Base-by-base conservation (phyloP, 2,797 vertebrate species). In the Anguilla marmorata region DNA sequence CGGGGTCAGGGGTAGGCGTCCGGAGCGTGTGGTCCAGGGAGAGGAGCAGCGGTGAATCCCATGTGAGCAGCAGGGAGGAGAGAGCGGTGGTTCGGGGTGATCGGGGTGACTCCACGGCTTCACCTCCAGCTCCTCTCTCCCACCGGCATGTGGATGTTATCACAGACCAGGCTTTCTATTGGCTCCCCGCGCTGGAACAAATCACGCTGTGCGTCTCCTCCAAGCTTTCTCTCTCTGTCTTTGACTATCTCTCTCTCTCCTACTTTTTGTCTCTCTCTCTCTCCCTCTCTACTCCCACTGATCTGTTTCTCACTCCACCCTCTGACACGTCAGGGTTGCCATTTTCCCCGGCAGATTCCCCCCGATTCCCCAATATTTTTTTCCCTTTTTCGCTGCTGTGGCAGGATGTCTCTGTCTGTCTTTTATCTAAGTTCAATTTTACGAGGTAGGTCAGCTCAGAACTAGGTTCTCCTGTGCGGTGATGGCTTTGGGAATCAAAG, bases 1-100 rank as follows among this genome's bases (percentile, higher is more conserved):
- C 92, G 92, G 92, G 88, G 90, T 95, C 93, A 94, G 86, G 91
- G 91, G 87, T 89, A 89, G 87, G 91, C 37, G 91, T 95, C 94
- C 94, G 91, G 91, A 91, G 93, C 92, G 91, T 92, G 89, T 93
- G 93, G 94, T 96, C 95, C 95, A 93, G 89, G 93, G 89, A 92
- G 93, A 93, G 90, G 88, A 91, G 94, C 93, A 91, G 91, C 91
- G 92, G 85, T 76, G 90, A 94, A 94, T 94, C 95, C 95, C 95
- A 96, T 96, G 93, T 93, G 92, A 94, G 95, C 94, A n/a, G 91
- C 92, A 92, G 92, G n/a, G 45, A 50, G n/a, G 79, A 41, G 52
- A 50, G 50, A 41, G 60, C 48, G 92, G 92, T 93, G 93, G 94
- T 94, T 93, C 91, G 85, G 89, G 91, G 90, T 88, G 92, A 89